Percentiles rank a stretch among this genome's conserved stretches.
phyloP scores from a whole-genome alignment of 2,888 invertebrate genomes.

The Caenorhabditis sp. region DNA sequence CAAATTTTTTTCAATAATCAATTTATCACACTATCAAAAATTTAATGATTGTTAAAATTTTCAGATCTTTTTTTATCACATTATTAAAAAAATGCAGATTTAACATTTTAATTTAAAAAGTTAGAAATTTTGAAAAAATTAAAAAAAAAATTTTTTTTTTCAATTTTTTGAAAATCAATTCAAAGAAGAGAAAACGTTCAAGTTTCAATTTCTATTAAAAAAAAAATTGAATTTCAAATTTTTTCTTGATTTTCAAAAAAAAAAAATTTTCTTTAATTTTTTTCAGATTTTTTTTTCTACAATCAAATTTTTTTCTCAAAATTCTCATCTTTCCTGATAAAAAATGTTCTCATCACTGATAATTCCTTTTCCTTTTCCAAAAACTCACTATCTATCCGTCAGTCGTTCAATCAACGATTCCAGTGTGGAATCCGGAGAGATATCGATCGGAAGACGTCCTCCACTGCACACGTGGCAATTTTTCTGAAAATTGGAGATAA shows the following conservation, averaged over 20 bases:
- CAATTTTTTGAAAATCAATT: too few relatives aligned
- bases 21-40: too few relatives aligned
- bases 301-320: conserved; percentile 4
- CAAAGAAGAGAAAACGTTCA: too few relatives aligned
- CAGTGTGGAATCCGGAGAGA: conserved; percentile 86
- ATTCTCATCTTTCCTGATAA: too few relatives aligned
- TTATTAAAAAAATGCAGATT: too few relatives aligned
- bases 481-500: conserved; percentile 81
- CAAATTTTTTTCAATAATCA: too few relatives aligned
- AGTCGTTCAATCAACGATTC: conserved; percentile 91
- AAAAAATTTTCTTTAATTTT: conserved; percentile 8
- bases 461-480: conserved; percentile 91
- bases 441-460: conserved; percentile 81
- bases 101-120: too few relatives aligned
- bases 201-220: too few relatives aligned
- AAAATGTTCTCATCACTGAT: too few relatives aligned
- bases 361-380: too few relatives aligned
- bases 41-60: too few relatives aligned
- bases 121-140: neutral
- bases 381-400: conserved; percentile 88
- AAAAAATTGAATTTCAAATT: conserved; percentile 9
- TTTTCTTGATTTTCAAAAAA: neutral
- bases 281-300: neutral
- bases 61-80: too few relatives aligned
- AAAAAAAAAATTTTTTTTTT: neutral